These are phyloP conservation scores for Gerris buenoi DNA, from an alignment of 1,140 invertebrate genomes.

Conservation along the genomic window DNA sequence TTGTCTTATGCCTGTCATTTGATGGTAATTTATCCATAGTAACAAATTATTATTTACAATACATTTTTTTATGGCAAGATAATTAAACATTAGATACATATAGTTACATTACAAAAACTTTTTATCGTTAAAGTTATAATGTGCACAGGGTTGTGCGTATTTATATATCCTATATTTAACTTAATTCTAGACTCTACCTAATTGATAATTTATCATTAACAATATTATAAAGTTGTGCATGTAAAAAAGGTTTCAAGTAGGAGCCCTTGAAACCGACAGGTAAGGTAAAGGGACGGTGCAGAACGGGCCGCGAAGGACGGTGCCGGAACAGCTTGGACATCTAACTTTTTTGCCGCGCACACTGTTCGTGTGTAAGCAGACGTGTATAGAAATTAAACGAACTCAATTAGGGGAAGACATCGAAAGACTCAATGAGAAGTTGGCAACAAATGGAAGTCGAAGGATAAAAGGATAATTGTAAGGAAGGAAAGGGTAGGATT, in stretches of 20 bases:
- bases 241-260: neutral
- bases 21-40: too few species aligned
- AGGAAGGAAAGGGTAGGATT: slow-evolving; percentile 15
- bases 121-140: neutral
- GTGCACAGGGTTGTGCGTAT: neutral
- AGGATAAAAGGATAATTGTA: neutral
- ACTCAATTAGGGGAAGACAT: neutral
- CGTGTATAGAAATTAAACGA: neutral
- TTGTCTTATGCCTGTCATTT: too few species aligned
- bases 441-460: slow-evolving; percentile 1
- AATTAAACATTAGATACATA: neutral
- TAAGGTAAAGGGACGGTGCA: neutral
- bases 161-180: neutral
- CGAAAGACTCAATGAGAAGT: neutral
- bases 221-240: neutral
- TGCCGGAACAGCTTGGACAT: neutral
- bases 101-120: neutral
- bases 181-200: neutral
- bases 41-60: neutral
- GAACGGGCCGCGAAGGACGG: neutral
- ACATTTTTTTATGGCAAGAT: neutral
- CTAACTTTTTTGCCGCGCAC: too few species aligned
- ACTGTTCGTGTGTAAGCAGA: too few species aligned
- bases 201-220: neutral
- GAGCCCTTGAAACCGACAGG: neutral